Percentiles rank a stretch among this genome's conserved stretches.
These are phyloP conservation scores for Meliscaeva auricollis DNA, from an alignment of 2,888 invertebrate genomes.

Conservation along the genomic window DNA sequence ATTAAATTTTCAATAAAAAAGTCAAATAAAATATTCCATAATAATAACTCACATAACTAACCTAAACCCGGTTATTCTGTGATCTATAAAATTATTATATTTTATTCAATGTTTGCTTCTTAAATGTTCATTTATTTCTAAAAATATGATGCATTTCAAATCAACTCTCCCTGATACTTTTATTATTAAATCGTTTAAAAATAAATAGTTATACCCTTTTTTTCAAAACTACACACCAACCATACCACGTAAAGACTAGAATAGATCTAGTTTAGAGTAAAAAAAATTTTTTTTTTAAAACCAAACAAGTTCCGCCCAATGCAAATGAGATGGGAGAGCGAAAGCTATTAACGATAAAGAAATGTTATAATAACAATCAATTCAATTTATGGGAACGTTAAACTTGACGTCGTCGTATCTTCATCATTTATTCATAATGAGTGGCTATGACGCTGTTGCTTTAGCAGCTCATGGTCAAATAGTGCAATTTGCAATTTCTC, in stretches of 20 bases:
- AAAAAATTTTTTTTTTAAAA: constrained; percentile 11
- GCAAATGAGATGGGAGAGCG: constrained; percentile 59
- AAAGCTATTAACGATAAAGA: constrained; percentile 48
- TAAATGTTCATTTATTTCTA: too few species aligned
- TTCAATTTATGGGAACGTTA: constrained; percentile 55
- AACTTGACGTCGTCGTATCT: constrained; percentile 64
- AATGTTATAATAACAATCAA: constrained; percentile 67
- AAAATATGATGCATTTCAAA: not conserved
- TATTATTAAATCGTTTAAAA: constrained; percentile 4
- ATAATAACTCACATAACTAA: too few species aligned
- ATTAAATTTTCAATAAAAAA: too few species aligned
- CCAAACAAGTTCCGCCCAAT: constrained; percentile 61
- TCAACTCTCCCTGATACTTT: not conserved
- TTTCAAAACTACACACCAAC: not conserved
- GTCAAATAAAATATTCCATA: too few species aligned
- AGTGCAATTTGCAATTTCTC: constrained; percentile 2
- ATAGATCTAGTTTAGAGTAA: not conserved
- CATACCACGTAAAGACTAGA: not conserved
- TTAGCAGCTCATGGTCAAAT: constrained; percentile 39
- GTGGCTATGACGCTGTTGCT: constrained; percentile 38
- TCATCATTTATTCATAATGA: constrained; percentile 70
- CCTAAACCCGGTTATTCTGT: too few species aligned
- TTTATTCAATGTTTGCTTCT: too few species aligned
- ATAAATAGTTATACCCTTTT: not conserved
- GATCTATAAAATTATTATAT: too few species aligned